phyloP scores from a whole-genome alignment of 2,113 vertebrate species.

The Circaetus cinerascens region DNA sequence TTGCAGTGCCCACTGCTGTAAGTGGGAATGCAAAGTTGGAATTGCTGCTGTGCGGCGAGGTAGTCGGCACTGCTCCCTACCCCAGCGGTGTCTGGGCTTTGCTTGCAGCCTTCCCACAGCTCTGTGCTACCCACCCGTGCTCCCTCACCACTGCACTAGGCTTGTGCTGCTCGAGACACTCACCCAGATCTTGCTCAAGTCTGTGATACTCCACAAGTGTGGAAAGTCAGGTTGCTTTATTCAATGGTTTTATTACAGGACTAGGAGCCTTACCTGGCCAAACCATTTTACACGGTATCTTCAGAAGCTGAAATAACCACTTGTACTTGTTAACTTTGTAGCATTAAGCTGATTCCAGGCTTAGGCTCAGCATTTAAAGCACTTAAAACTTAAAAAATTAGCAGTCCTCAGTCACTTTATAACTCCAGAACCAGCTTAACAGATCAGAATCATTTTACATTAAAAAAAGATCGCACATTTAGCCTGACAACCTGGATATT shows the following conservation, averaged over 20 bases:
- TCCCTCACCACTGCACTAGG: not conserved
- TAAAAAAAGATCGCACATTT: not conserved
- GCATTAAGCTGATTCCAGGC: not conserved
- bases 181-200: not conserved
- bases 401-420: not conserved
- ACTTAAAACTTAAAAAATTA: not conserved
- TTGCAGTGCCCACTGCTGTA: not conserved
- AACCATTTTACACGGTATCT: not conserved
- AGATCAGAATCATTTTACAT: not conserved
- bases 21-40: not conserved
- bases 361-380: not conserved
- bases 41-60: fast-evolving
- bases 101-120: not conserved
- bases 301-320: not conserved
- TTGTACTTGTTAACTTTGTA: not conserved
- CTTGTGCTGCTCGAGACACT: not conserved
- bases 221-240: not conserved
- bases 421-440: not conserved
- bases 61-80: no score
- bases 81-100: fast-evolving
- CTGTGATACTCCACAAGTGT: not conserved
- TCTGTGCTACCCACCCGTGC: not conserved
- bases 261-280: not conserved
- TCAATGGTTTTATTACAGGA: not conserved
- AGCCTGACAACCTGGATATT: not conserved